Percentiles rank a stretch among this genome's conserved stretches.
phyloP scores from a whole-genome alignment of 1,140 invertebrate species.

The Wasmannia auropunctata region DNA sequence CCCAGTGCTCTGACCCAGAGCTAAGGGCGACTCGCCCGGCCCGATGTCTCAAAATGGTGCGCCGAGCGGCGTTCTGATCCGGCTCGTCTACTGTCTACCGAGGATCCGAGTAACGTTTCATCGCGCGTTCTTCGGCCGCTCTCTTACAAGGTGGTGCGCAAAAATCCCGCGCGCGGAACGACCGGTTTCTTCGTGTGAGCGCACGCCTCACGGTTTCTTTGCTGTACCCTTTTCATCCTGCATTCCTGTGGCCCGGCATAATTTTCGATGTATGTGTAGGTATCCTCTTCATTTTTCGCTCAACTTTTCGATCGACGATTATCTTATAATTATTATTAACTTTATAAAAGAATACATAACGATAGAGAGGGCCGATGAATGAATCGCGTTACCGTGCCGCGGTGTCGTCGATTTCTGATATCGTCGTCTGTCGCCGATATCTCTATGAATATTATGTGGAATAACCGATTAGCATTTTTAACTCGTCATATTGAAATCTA shows the following conservation, averaged over 20 bases:
- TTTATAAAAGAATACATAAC: not conserved
- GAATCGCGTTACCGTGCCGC: not conserved
- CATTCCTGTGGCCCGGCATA: constrained; percentile 59
- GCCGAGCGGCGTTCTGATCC: constrained; percentile 61
- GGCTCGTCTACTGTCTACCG: constrained; percentile 71
- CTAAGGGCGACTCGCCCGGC: constrained; percentile 78
- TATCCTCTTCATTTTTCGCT: constrained; percentile 19
- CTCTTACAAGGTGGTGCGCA: constrained; percentile 67
- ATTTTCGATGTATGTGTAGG: constrained; percentile 60
- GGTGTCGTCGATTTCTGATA: no score
- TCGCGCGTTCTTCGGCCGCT: constrained; percentile 46
- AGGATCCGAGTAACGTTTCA: constrained; percentile 69
- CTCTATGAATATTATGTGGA: not conserved
- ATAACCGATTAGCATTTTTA: not conserved
- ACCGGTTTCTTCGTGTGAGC: constrained; percentile 61
- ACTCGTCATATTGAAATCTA: not conserved
- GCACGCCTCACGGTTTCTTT: constrained; percentile 8
- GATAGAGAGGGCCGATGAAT: not conserved
- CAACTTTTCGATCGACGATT: constrained; percentile 4
- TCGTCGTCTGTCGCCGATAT: not conserved
- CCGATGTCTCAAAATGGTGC: constrained; percentile 77
- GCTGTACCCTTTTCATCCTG: constrained; percentile 59
- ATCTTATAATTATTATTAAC: not conserved
- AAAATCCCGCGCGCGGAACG: constrained; percentile 66
- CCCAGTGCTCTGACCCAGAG: constrained; percentile 81